A percentile compares a stretch with the other conserved stretches of the same genome.
phyloP scores from a whole-genome alignment of 2,113 vertebrate species.

The Neogale vison region DNA sequence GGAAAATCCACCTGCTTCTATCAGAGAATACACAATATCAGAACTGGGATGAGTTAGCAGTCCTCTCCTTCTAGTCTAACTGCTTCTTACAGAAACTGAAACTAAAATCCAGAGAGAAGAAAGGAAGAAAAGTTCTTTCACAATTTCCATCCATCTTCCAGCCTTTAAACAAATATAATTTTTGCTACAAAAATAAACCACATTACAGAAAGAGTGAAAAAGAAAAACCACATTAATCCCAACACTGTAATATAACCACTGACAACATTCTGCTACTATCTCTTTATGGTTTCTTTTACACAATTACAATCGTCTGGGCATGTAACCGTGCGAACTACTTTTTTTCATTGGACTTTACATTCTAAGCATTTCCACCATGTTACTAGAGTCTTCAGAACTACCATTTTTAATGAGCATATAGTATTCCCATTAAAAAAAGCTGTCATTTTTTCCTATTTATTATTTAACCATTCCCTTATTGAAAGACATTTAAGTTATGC shows the following conservation, averaged over 20 bases:
- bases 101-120: not conserved
- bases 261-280: slow-evolving; percentile 1
- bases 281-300: not conserved
- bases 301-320: not conserved
- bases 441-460: slow-evolving; percentile 13
- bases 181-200: slow-evolving; percentile 55
- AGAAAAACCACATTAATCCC: not conserved
- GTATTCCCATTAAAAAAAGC: not conserved
- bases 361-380: slow-evolving; percentile 1
- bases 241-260: not conserved
- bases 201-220: slow-evolving; percentile 1
- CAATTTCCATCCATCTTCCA: slow-evolving; percentile 11
- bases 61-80: not conserved
- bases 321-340: not conserved
- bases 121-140: slow-evolving; percentile 14
- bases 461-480: slow-evolving; percentile 10
- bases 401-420: not conserved
- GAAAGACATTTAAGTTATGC: not conserved
- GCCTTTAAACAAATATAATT: not conserved
- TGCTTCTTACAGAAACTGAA: slow-evolving; percentile 6
- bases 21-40: not conserved
- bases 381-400: not conserved
- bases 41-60: not conserved
- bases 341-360: slow-evolving; percentile 13
- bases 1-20: not conserved